Evolutionary conservation across 2,113 vertebrate genomes (phyloP).

Genomic region (Axis porcinus): DNA sequence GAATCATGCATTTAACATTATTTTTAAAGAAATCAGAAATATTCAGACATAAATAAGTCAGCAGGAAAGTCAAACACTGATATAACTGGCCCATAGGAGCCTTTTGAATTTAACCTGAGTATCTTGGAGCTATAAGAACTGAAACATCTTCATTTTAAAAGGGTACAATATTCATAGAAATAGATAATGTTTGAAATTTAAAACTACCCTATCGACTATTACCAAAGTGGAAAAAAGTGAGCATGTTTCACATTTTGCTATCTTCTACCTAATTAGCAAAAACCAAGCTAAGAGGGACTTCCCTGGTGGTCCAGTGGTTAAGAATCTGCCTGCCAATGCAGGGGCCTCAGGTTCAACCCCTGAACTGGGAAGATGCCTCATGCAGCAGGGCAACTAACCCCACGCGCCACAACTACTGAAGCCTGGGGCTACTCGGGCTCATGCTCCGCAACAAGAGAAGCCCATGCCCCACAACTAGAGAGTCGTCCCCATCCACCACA

Average conservation of each 20-base stretch:
- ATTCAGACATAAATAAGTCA: neutral
- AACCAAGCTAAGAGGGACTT: neutral
- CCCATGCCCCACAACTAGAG: neutral
- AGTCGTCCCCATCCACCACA: neutral
- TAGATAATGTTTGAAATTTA: neutral
- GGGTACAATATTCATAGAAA: neutral
- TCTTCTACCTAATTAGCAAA: neutral
- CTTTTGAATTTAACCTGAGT: neutral
- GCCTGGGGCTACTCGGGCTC: neutral
- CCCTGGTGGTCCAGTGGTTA: neutral
- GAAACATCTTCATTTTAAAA: neutral
- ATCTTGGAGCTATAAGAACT: neutral
- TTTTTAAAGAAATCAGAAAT: constrained; percentile 1
- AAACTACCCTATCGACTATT: neutral
- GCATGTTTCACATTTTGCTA: neutral
- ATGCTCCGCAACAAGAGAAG: neutral
- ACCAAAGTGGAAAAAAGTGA: neutral
- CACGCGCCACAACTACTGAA: neutral
- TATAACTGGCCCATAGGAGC: neutral
- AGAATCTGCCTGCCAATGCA: neutral
- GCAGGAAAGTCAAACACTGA: neutral
- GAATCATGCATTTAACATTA: neutral
- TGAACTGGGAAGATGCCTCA: neutral
- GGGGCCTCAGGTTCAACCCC: neutral
- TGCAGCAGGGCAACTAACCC: neutral